Evolutionary conservation across 2,888 invertebrate genomes (phyloP).

Genomic region (Lydus trimaculatus): DNA sequence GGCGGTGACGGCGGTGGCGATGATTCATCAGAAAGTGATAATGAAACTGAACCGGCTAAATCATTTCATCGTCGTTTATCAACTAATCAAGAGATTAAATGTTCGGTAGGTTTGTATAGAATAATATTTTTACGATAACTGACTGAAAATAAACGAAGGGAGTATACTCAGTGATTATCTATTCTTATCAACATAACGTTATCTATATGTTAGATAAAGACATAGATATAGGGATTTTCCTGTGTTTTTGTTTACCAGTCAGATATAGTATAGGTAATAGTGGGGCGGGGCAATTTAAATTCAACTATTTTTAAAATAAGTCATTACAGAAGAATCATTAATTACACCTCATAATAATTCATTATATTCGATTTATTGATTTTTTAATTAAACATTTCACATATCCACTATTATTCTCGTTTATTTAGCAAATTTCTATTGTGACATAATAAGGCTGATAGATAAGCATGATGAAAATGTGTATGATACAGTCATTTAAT

Average conservation of each 20-base stretch:
- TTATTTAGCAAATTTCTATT: background rate
- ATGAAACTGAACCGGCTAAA: conserved; percentile 79
- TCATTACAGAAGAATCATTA: too few species aligned
- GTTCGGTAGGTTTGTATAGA: conserved; percentile 70
- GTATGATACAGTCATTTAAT: background rate
- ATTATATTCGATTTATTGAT: too few species aligned
- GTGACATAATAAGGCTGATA: background rate
- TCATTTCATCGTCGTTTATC: conserved; percentile 81
- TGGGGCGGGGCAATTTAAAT: background rate
- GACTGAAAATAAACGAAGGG: background rate
- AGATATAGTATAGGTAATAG: background rate
- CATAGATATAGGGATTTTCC: background rate
- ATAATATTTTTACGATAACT: conserved; percentile 4
- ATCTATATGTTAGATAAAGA: background rate
- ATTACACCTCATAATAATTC: too few species aligned
- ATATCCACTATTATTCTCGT: too few species aligned
- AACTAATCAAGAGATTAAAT: conserved; percentile 82
- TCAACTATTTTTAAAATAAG: background rate
- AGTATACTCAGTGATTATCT: background rate
- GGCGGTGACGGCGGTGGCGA: background rate
- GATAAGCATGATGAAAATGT: background rate
- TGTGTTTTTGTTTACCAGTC: background rate
- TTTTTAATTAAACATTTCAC: too few species aligned
- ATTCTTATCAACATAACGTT: too few species aligned
- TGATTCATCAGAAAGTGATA: conserved; percentile 82